These are phyloP conservation scores for Eclectus roratus DNA, from an alignment of 2,113 vertebrate genomes.

Conservation along the genomic window DNA sequence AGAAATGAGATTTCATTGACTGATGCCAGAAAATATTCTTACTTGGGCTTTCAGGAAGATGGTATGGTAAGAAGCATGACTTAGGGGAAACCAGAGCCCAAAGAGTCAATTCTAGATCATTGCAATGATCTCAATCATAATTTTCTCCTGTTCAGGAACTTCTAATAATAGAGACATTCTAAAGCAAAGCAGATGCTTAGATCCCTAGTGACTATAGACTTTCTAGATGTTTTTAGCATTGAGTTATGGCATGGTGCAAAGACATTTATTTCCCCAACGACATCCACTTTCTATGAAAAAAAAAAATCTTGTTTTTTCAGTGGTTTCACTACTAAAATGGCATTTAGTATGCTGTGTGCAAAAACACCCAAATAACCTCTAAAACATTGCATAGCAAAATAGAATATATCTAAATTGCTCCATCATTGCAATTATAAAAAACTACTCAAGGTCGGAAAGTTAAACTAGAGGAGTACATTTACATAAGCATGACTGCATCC, in stretches of 20 bases:
- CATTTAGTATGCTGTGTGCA: neutral
- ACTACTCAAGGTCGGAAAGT: neutral
- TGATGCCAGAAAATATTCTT: constrained; percentile 53
- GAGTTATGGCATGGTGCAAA: neutral
- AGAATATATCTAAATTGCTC: neutral
- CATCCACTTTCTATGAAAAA: neutral
- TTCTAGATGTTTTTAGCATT: neutral
- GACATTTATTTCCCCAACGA: neutral
- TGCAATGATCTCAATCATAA: neutral
- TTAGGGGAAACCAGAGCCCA: neutral
- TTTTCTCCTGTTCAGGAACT: neutral
- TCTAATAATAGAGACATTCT: neutral
- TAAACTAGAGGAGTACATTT: neutral
- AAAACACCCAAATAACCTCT: neutral
- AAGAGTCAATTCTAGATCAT: neutral
- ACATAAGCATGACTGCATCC: neutral
- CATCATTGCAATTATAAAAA: neutral
- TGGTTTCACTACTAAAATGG: neutral
- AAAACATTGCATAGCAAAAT: neutral
- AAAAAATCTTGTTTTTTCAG: neutral
- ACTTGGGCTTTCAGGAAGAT: neutral
- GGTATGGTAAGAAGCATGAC: neutral
- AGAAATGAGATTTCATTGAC: constrained; percentile 19
- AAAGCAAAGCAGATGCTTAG: neutral
- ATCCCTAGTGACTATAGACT: neutral